phyloP scores from a whole-genome alignment of 2,113 vertebrate genomes.

The Apaloderma vittatum region DNA sequence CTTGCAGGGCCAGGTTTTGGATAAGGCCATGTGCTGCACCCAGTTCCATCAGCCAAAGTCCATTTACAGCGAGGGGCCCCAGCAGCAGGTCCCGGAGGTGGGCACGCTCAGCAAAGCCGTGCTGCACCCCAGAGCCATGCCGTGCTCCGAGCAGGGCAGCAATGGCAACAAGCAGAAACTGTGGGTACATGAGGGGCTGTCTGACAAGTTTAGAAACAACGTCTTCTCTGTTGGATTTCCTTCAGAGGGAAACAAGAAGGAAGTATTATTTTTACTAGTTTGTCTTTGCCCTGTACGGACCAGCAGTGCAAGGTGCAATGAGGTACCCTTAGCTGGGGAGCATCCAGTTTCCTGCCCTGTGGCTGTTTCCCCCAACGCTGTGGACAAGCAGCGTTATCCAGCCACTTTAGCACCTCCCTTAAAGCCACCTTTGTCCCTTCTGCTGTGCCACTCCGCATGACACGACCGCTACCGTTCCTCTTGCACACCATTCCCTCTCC shows the following conservation, averaged over 20 bases:
- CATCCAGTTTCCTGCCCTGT: not conserved
- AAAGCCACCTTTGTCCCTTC: not conserved
- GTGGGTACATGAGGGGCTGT: not conserved
- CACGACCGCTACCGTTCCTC: not conserved
- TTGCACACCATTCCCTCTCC: not conserved
- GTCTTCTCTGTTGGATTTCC: not conserved
- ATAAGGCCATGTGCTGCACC: not conserved
- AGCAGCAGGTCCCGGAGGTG: not conserved
- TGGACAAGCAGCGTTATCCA: not conserved
- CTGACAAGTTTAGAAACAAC: not conserved
- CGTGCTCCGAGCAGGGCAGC: accelerated
- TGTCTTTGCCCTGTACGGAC: not conserved
- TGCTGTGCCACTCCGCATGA: not conserved
- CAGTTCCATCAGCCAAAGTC: not conserved
- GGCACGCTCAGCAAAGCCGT: not conserved
- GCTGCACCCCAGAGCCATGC: not conserved
- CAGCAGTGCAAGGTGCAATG: not conserved
- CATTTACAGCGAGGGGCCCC: not conserved
- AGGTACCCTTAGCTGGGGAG: not conserved
- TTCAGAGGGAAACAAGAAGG: not conserved
- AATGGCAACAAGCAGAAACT: not conserved
- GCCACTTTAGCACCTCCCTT: not conserved
- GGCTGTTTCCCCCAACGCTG: not conserved
- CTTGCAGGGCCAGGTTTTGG: not conserved
- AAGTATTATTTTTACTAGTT: not conserved